Base-by-base conservation (phyloP, 2,888 invertebrate genomes). In the Standfussiana lucernea region DNA sequence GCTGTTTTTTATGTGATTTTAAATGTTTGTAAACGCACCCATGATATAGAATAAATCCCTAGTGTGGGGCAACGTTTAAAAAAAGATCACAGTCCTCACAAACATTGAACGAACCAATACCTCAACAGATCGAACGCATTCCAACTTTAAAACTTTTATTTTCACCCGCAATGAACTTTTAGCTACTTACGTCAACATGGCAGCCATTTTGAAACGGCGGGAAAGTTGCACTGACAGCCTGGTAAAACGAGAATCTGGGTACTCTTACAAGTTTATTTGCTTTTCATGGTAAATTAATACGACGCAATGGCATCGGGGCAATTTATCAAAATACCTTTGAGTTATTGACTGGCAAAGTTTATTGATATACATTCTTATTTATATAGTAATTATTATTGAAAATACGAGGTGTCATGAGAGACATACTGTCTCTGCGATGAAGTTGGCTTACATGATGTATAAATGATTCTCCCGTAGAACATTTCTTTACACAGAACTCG, bases 161-260 rank as follows among this genome's bases (percentile, higher is more conserved):
- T 59, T 53, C 70, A 61, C 62, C 24, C 45, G 86, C 70, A 71
- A 42, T 73, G 37, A 84, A 88, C 76, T 86, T 82, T 75, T 53
- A 74, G 68, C 75, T 80, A 32, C 65, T 73, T 79, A 32, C 65
- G 75, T 79, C 77, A 82, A 77, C 64, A 80, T 69, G 64, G 73
- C 62, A 15, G 88, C 78, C 68, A 80, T 80, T 64, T 86, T 88
- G 77, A 73, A 80, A 78, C 21, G 72, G 71, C 71, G 75, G 74
- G 67, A 77, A 82, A 88, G 86, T 88, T 84, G 64, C 50, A 65
- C 40, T 79, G 76, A 72, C 75, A 61, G 21, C 24, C 37, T 42
- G 45, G 37, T 28, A 73, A 66, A 61, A 35, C 37, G 45, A 70
- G 59, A 81, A 35, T 47, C 21, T 1, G n/a, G 47, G 24, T 18